phyloP scores from a whole-genome alignment of 64 coral and sea anemone genomes.

The Hydrozoanthus tunicans region DNA sequence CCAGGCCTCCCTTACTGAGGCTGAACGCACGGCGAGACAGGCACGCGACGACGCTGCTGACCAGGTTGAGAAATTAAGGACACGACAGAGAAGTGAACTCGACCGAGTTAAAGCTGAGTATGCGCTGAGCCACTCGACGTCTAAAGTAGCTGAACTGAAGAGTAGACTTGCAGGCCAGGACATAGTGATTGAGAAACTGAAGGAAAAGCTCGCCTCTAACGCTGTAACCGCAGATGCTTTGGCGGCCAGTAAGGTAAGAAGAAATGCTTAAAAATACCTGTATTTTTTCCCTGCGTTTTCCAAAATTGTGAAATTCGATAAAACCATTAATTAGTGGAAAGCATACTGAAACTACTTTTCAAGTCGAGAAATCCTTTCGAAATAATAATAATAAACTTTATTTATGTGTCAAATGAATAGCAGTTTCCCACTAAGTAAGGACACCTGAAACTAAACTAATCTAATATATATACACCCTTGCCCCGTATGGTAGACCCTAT shows the following conservation, averaged over 20 bases:
- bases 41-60: constrained; percentile 88
- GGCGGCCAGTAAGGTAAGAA: constrained; percentile 73
- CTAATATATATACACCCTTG: no score
- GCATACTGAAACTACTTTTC: no score
- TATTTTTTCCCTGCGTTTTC: neutral
- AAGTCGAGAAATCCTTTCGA: no score
- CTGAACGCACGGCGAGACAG: constrained; percentile 77
- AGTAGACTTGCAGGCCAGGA: constrained; percentile 86
- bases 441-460: no score
- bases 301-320: no score
- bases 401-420: no score
- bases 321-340: neutral
- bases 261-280: neutral
- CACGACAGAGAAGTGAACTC: constrained; percentile 76
- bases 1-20: constrained; percentile 90
- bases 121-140: constrained; percentile 75
- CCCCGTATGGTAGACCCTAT: no score
- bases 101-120: constrained; percentile 78
- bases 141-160: constrained; percentile 79
- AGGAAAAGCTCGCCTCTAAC: constrained; percentile 72
- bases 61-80: constrained; percentile 71
- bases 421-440: no score
- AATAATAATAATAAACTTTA: no score
- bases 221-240: constrained; percentile 59
- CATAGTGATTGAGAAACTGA: constrained; percentile 87